A percentile compares a stretch with the other conserved stretches of the same genome.
Evolutionary conservation across 2,113 vertebrate species (phyloP).

Genomic region (Eurypyga helias): DNA sequence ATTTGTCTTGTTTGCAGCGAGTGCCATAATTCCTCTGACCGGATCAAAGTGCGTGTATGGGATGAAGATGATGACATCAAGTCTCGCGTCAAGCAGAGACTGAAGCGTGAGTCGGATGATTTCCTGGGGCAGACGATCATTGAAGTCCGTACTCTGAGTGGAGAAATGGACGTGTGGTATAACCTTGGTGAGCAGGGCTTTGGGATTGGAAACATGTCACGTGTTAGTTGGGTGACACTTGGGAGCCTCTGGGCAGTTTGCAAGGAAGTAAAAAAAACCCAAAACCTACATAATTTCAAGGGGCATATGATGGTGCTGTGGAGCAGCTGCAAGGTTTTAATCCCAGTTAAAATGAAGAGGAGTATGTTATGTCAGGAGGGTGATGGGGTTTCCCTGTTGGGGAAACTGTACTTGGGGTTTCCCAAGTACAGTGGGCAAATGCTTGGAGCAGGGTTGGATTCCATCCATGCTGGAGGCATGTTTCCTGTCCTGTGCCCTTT

Average conservation of each 20-base stretch:
- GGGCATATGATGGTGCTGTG: neutral
- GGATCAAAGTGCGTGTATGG: conserved; percentile 98
- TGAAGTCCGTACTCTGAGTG: conserved; percentile 94
- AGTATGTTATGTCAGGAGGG: neutral
- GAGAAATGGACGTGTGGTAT: conserved; percentile 99
- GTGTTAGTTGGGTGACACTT: neutral
- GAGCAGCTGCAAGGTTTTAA: neutral
- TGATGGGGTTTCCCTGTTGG: neutral
- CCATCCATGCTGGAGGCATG: neutral
- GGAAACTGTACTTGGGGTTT: too few relatives aligned
- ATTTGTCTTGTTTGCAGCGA: conserved; percentile 80
- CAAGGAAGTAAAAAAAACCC: neutral
- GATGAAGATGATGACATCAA: conserved; percentile 99
- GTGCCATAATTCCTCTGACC: conserved; percentile 98
- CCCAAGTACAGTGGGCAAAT: neutral
- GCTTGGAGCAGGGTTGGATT: neutral
- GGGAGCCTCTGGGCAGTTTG: neutral
- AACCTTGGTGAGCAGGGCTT: conserved; percentile 88
- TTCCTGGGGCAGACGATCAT: conserved; percentile 98
- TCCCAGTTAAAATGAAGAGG: neutral
- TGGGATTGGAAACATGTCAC: neutral
- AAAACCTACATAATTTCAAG: neutral
- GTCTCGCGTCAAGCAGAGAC: conserved; percentile 94
- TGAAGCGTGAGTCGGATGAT: conserved; percentile 97
- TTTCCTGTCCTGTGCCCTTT: neutral